Evolutionary conservation across 2,113 vertebrate species (phyloP).

Genomic region (Ramphastos sulfuratus): DNA sequence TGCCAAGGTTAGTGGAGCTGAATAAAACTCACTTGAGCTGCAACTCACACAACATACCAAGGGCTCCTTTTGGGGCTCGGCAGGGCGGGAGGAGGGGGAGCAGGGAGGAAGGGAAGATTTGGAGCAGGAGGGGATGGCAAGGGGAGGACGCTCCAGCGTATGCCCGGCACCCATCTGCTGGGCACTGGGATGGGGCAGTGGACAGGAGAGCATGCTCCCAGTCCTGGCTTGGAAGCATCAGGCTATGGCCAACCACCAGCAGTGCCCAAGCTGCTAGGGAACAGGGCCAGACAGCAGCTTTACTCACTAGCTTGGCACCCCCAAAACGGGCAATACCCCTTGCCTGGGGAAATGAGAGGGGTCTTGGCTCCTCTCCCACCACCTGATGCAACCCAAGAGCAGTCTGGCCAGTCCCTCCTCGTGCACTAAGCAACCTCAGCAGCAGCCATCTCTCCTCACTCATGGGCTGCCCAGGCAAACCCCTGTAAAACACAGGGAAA

Average conservation of each 20-base stretch:
- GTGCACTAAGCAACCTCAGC: fast-evolving
- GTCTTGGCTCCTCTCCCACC: not conserved
- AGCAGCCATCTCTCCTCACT: not conserved
- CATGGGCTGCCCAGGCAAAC: not conserved
- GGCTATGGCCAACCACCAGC: not conserved
- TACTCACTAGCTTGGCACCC: not conserved
- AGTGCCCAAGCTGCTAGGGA: fast-evolving
- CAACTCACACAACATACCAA: slow-evolving; percentile 62
- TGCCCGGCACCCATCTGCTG: not conserved
- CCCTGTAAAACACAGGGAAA: slow-evolving; percentile 9
- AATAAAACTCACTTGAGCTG: slow-evolving; percentile 70
- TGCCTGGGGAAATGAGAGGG: not conserved
- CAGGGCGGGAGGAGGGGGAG: slow-evolving; percentile 22
- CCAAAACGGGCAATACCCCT: not conserved
- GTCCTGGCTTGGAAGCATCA: fast-evolving
- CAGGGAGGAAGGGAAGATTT: not conserved
- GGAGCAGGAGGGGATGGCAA: not conserved
- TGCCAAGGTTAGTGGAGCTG: slow-evolving; percentile 73
- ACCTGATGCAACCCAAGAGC: not conserved
- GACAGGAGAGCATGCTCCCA: not conserved
- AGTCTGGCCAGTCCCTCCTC: not conserved
- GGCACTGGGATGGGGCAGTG: not conserved
- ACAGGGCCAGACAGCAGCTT: fast-evolving
- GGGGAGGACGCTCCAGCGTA: not conserved
- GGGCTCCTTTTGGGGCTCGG: slow-evolving; percentile 51